phyloP scores from a whole-genome alignment of 2,888 invertebrate species.

The Amblyjoppa proteus region DNA sequence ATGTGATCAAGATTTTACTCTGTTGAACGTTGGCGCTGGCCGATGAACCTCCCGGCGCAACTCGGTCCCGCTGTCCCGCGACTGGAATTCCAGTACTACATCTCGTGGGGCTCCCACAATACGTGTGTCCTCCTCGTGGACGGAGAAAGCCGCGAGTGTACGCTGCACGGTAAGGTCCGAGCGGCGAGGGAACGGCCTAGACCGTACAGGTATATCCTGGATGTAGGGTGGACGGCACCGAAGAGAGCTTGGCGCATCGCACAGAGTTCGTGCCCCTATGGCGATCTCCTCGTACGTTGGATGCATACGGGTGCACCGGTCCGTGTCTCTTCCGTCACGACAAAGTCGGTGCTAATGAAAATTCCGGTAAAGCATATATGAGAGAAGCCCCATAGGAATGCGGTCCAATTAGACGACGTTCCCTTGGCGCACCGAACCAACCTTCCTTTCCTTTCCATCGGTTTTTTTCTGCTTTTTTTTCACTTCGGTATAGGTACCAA shows the following conservation, averaged over 20 bases:
- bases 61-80: conserved; percentile 42
- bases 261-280: conserved; percentile 61
- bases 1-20: conserved; percentile 71
- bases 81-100: conserved; percentile 67
- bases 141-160: conserved; percentile 36
- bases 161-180: conserved; percentile 7
- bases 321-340: conserved; percentile 77
- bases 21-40: conserved; percentile 51
- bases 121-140: conserved; percentile 44
- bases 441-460: not conserved
- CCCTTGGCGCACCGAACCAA: conserved; percentile 59
- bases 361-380: conserved; percentile 79
- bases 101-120: conserved; percentile 61
- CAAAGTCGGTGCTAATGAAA: conserved; percentile 82
- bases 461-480: conserved; percentile 34
- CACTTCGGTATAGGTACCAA: conserved; percentile 16
- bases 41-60: conserved; percentile 32
- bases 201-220: conserved; percentile 9
- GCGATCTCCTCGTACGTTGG: conserved; percentile 38
- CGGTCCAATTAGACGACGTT: conserved; percentile 82
- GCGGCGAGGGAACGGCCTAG: conserved; percentile 31
- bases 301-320: conserved; percentile 67
- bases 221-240: conserved; percentile 17
- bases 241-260: conserved; percentile 16
- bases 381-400: conserved; percentile 77